A percentile compares a stretch with the other conserved stretches of the same genome.
phyloP scores from a whole-genome alignment of 2,888 invertebrate species.

The Ophioninae sp. region DNA sequence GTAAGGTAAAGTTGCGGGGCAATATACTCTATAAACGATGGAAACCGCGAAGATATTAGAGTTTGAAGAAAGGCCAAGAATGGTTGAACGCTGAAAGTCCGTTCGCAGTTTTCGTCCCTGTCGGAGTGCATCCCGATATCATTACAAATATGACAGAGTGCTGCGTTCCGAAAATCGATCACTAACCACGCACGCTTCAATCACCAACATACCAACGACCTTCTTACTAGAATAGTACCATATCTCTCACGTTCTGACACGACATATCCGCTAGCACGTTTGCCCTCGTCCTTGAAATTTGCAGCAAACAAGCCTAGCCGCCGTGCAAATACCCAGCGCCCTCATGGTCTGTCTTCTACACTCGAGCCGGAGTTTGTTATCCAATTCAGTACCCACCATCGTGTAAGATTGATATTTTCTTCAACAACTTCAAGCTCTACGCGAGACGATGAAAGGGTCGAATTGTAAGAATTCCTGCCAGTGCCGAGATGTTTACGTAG shows the following conservation, averaged over 20 bases:
- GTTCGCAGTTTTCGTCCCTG: slow-evolving; percentile 26
- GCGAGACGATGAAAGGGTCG: not conserved
- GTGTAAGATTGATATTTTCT: slow-evolving; percentile 4
- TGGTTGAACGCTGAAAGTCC: slow-evolving; percentile 36
- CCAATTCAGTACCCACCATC: slow-evolving; percentile 24
- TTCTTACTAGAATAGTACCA: slow-evolving; percentile 35
- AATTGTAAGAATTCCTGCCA: not conserved
- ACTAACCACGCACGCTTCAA: slow-evolving; percentile 58
- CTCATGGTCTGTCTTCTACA: slow-evolving; percentile 27
- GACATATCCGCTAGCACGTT: slow-evolving; percentile 48
- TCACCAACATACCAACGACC: slow-evolving; percentile 39
- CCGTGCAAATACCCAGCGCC: slow-evolving; percentile 64
- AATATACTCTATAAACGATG: not conserved
- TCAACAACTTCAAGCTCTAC: not conserved
- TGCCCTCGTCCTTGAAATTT: slow-evolving; percentile 74
- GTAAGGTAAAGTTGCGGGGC: too few species aligned
- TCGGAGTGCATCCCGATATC: slow-evolving; percentile 31
- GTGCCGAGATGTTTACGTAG: not conserved
- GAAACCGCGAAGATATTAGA: slow-evolving; percentile 1
- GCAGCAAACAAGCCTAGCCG: slow-evolving; percentile 63
- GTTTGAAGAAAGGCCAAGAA: slow-evolving; percentile 40
- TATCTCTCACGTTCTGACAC: slow-evolving; percentile 29
- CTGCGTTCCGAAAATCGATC: slow-evolving; percentile 69
- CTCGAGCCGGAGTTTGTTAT: slow-evolving; percentile 38
- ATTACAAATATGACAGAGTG: slow-evolving; percentile 68